Percentiles rank a stretch among this genome's conserved stretches.
phyloP scores from a whole-genome alignment of 2,113 vertebrate genomes.

The Plestiodon gilberti region DNA sequence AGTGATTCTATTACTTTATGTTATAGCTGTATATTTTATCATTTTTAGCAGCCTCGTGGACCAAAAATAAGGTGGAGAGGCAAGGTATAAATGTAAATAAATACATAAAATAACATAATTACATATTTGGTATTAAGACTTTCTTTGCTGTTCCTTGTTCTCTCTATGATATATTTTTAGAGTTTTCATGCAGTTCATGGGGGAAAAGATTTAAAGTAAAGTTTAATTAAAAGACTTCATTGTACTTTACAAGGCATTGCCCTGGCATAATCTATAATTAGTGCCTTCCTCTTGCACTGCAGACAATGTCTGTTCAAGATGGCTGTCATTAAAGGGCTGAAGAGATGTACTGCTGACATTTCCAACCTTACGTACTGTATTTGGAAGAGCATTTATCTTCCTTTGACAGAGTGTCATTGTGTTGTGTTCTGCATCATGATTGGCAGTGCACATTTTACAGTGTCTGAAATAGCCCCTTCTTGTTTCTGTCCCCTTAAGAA shows the following conservation, averaged over 20 bases:
- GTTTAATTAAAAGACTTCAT: neutral
- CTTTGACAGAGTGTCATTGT: conserved; percentile 62
- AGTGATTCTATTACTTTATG: neutral
- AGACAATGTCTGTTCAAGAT: conserved; percentile 28
- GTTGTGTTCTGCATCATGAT: conserved; percentile 48
- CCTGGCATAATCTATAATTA: neutral
- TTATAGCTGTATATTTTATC: neutral
- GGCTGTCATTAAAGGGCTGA: conserved; percentile 49
- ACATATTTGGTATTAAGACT: neutral
- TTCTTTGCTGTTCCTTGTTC: neutral
- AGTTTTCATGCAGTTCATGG: neutral
- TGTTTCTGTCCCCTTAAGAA: conserved; percentile 28
- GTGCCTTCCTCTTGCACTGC: conserved; percentile 11
- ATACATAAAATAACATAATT: neutral
- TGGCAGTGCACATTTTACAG: conserved; percentile 28
- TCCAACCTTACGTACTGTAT: conserved; percentile 53
- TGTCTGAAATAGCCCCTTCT: conserved; percentile 47
- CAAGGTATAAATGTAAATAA: neutral
- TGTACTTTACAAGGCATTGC: neutral
- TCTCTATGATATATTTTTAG: neutral
- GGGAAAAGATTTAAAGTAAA: neutral
- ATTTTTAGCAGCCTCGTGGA: neutral
- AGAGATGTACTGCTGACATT: conserved; percentile 54
- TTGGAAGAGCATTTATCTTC: conserved; percentile 69
- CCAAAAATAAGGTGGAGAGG: neutral